Evolutionary conservation across 2,113 vertebrate species (phyloP).

Genomic region (Bos taurus): DNA sequence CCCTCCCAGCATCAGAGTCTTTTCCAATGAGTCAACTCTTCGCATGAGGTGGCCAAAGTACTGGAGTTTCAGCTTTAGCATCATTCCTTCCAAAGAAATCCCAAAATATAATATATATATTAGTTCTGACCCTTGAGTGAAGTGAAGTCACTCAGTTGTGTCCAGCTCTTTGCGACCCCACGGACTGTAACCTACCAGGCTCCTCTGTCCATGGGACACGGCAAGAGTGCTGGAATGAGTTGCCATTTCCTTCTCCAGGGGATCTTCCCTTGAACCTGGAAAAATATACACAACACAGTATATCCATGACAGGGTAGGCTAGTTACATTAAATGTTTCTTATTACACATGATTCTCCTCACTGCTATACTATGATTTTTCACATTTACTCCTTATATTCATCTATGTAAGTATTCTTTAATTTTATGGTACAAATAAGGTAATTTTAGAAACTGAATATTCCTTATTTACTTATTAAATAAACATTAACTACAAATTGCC

Average conservation of each 20-base stretch:
- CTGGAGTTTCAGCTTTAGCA: no score
- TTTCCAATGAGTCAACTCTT: no score
- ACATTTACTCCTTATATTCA: background rate
- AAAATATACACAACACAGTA: no score
- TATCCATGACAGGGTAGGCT: background rate
- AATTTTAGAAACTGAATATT: background rate
- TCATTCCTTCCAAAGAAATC: no score
- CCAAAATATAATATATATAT: background rate
- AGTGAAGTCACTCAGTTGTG: background rate
- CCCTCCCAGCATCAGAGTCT: no score
- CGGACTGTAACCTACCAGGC: background rate
- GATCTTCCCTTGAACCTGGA: background rate
- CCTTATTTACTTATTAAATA: background rate
- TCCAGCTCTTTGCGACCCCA: background rate
- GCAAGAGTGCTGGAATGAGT: background rate
- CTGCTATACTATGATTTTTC: background rate
- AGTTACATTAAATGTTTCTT: background rate
- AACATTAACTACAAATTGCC: background rate
- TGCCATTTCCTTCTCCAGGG: background rate
- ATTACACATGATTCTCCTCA: background rate
- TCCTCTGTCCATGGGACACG: background rate
- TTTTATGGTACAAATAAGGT: background rate
- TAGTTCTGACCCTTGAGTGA: background rate
- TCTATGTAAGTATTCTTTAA: background rate
- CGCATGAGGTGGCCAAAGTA: no score